Percentiles rank a stretch among this genome's conserved stretches.
phyloP scores from a whole-genome alignment of 1,140 invertebrate species.

The Diprion similis region DNA sequence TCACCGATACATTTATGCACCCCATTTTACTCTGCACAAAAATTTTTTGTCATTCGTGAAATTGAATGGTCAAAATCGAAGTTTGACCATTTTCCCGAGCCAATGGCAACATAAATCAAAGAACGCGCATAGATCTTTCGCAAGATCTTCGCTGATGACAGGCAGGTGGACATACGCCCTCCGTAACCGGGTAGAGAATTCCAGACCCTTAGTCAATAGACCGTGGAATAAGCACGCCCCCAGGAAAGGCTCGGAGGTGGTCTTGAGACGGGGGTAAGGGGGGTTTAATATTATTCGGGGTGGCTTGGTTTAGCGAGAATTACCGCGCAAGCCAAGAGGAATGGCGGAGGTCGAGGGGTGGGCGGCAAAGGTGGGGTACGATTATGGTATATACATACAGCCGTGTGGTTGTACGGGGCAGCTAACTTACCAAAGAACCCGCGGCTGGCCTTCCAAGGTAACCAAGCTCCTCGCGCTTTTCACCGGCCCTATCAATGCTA shows the following conservation, averaged over 20 bases:
- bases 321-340: background rate
- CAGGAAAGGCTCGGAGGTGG: background rate
- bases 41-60: no score
- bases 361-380: no score
- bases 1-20: no score
- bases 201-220: background rate
- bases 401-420: no score
- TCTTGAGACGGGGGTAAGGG: background rate
- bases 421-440: background rate
- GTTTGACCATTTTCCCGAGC: no score
- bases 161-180: background rate
- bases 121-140: no score
- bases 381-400: background rate
- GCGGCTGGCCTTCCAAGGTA: background rate
- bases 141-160: background rate
- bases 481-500: background rate
- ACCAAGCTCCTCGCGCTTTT: background rate
- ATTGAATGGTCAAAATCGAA: no score
- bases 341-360: background rate
- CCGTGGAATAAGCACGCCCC: background rate
- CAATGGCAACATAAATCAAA: no score
- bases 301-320: conserved; percentile 4
- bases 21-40: no score
- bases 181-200: background rate
- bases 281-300: background rate